phyloP scores from a whole-genome alignment of 2,797 vertebrate genomes.

The Chaetodon trifasciatus region DNA sequence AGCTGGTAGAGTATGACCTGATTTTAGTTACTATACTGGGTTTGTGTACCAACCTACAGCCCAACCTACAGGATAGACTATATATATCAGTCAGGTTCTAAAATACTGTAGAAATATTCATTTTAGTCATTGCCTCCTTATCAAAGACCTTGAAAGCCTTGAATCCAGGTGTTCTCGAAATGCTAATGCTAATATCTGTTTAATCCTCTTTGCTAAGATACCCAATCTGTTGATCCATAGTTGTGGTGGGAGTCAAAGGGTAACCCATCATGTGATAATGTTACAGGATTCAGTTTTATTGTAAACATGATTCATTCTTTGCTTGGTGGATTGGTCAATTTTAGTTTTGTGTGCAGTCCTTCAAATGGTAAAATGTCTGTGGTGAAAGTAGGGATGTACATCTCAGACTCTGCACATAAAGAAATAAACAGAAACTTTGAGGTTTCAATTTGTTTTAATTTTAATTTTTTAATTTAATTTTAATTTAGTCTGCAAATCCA shows the following conservation, averaged over 20 bases:
- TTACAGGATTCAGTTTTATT: neutral
- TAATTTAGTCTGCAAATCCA: too few species aligned
- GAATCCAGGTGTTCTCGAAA: neutral
- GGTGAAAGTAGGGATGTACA: too few species aligned
- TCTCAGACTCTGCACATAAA: neutral
- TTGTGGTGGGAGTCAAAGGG: neutral
- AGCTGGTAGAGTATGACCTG: constrained; percentile 66
- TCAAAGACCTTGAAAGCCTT: neutral
- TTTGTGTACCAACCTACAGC: constrained; percentile 50
- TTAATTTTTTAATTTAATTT: too few species aligned
- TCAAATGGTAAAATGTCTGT: neutral
- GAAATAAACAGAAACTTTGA: neutral
- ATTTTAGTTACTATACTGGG: constrained; percentile 62
- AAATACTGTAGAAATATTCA: neutral
- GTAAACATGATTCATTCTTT: neutral
- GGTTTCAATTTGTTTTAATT: neutral
- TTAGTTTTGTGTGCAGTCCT: neutral
- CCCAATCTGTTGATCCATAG: neutral
- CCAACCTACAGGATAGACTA: constrained; percentile 26
- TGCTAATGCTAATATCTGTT: neutral
- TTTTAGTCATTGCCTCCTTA: neutral
- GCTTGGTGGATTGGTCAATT: neutral
- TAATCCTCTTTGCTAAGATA: neutral
- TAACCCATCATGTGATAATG: neutral
- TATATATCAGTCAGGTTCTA: constrained; percentile 17